These are phyloP conservation scores for Cydia splendana DNA, from an alignment of 1,140 invertebrate species.

Conservation along the genomic window DNA sequence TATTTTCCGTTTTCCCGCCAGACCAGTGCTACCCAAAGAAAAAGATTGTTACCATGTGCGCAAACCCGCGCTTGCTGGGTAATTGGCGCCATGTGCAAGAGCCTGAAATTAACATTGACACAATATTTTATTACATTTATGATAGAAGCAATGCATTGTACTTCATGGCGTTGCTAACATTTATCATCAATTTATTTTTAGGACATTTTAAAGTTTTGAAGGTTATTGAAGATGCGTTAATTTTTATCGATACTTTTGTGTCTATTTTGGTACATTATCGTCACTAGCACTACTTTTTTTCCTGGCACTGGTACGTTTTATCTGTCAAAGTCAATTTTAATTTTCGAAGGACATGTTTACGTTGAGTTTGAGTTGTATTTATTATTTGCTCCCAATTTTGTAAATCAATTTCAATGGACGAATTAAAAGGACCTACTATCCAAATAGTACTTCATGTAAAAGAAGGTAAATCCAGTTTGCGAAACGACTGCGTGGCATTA, in stretches of 20 bases:
- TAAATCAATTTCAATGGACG: slow-evolving; percentile 61
- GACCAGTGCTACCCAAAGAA: neutral
- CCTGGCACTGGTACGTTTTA: neutral
- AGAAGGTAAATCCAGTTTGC: slow-evolving; percentile 55
- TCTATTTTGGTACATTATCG: neutral
- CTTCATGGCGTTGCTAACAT: neutral
- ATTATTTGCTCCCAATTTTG: slow-evolving; percentile 40
- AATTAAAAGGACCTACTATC: slow-evolving; percentile 68
- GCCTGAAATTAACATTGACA: neutral
- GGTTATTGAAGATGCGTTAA: neutral
- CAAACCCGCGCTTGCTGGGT: neutral
- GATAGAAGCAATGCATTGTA: too few species aligned
- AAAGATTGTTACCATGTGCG: slow-evolving; percentile 4
- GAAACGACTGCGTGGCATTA: slow-evolving; percentile 15
- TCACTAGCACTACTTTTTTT: neutral
- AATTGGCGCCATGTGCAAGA: too few species aligned
- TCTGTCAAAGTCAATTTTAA: slow-evolving; percentile 38
- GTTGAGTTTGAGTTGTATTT: slow-evolving; percentile 51
- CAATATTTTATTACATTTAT: too few species aligned
- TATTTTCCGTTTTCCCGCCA: neutral
- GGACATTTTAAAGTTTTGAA: neutral
- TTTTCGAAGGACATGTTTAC: slow-evolving; percentile 50
- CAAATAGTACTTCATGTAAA: slow-evolving; percentile 72
- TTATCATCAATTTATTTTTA: too few species aligned
- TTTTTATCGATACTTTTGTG: neutral